Percentiles rank a stretch among this genome's conserved stretches.
Conservation (phyloP, 1,140 invertebrate species). For the Fopius arisanus region DNA sequence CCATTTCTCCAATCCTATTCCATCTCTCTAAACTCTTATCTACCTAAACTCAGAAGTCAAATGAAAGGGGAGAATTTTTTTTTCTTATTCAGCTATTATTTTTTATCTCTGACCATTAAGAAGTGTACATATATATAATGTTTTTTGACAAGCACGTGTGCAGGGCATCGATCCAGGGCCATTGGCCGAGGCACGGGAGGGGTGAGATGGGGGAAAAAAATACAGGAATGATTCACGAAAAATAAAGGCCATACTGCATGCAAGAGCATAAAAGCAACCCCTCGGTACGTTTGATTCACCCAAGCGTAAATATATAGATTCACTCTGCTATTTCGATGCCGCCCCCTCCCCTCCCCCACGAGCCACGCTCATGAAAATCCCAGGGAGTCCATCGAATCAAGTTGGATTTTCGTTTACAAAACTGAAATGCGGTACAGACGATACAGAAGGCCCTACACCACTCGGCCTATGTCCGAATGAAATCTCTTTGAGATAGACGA, state of each 20-base stretch:
- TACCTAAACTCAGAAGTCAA: not conserved
- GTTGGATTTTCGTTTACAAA: constrained; percentile 11
- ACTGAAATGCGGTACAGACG: not conserved
- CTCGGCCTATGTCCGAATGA: not conserved
- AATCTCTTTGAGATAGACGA: not conserved
- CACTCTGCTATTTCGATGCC: not conserved
- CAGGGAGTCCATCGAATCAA: not conserved
- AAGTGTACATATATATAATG: not conserved
- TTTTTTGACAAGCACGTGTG: constrained; percentile 21
- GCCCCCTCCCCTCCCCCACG: not conserved
- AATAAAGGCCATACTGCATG: constrained; percentile 37
- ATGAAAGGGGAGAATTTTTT: not conserved
- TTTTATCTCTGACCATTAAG: too few species aligned
- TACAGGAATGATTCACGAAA: constrained; percentile 44
- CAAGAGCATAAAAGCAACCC: constrained; percentile 8
- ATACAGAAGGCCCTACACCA: not conserved
- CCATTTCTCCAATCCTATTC: not conserved
- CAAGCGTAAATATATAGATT: constrained; percentile 18
- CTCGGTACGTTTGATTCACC: not conserved
- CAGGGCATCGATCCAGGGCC: constrained; percentile 24
- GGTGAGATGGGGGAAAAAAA: not conserved
- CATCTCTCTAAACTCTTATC: not conserved
- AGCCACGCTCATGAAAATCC: not conserved
- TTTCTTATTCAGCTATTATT: too few species aligned
- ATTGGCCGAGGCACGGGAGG: constrained; percentile 26